Evolutionary conservation across 2,888 invertebrate genomes (phyloP), one percentile per base, ranked within the genome.

Genomic region (Fragum whitleyi): DNA sequence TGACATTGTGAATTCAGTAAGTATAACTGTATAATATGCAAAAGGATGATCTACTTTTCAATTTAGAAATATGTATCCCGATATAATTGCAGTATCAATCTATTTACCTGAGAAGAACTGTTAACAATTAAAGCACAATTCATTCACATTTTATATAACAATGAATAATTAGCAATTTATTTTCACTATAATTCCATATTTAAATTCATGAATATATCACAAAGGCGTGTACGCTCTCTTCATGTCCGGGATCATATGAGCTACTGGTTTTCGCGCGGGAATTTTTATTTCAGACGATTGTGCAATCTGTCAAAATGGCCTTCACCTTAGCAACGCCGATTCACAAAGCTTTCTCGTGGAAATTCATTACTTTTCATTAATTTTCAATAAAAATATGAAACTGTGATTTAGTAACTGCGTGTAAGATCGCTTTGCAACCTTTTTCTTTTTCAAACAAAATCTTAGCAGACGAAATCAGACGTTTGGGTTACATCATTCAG

Each of bases 281-380:
- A 23, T 2, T 26, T 29, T 57, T 26, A 68, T 79, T 79, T 23
- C 79, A 72, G 57, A 0, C 23, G 68, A 79, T 83, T 76, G 83
- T 83, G 83, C 83, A 83, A 83, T 70, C 55, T 21, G 21, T 19
- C 29, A 61, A 19, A 14, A 72, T 67, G 67, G 70, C 79, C 79
- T 70, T 83, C 62, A 74, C 79, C 79, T 77, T 77, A 23, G 19
- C 28, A 53, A 29, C 39, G 28, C 51, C 39, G 21, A 14, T 53
- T 62, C 9, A 47, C 47, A 5, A 32, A 14, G 29, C 57, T 26
- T 28, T n/a, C 53, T 21, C n/a, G n/a, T 53, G 14, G 5, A 53
- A 5, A 7, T 53, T 21, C 53, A 6, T 36, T 6, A 6, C 32
- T 36, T 36, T 36, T 36, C n/a, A n/a, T n/a, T 36, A 36, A 36